Evolutionary conservation across 2,888 invertebrate genomes (phyloP).

Genomic region (Neocrepidodera transversa): DNA sequence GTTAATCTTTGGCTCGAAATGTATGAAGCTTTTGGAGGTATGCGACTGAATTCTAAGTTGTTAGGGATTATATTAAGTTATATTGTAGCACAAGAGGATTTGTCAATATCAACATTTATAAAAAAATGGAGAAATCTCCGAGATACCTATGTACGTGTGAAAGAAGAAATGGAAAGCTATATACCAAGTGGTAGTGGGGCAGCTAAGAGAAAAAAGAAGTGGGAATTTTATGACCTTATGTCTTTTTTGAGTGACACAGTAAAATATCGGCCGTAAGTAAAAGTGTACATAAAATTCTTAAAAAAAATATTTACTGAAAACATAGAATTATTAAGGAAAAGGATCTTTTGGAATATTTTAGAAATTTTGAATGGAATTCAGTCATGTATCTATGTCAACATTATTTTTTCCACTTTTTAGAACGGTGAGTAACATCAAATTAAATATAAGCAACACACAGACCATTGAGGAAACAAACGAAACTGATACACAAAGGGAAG

Average conservation of each 20-base stretch:
- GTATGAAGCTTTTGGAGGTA: slow-evolving; percentile 8
- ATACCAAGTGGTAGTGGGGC: slow-evolving; percentile 22
- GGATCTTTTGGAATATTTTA: too few species aligned
- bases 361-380: too few species aligned
- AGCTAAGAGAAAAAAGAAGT: slow-evolving; percentile 21
- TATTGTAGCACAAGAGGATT: slow-evolving; percentile 11
- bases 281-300: too few species aligned
- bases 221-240: slow-evolving; percentile 25
- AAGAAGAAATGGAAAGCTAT: slow-evolving; percentile 20
- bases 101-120: not conserved
- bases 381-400: too few species aligned
- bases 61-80: too few species aligned
- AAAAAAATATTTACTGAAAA: too few species aligned
- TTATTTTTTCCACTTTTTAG: too few species aligned
- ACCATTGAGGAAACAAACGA: not conserved
- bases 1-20: slow-evolving; percentile 12
- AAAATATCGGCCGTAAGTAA: slow-evolving; percentile 6
- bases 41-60: too few species aligned
- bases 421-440: too few species aligned
- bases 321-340: too few species aligned
- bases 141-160: slow-evolving; percentile 23
- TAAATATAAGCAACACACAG: too few species aligned
- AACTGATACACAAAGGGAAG: not conserved
- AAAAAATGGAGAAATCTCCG: slow-evolving; percentile 29
- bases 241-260: slow-evolving; percentile 27